Percentiles rank a stretch among this genome's conserved stretches.
Evolutionary conservation across 1,140 invertebrate species (phyloP).

Genomic region (Diprion similis): DNA sequence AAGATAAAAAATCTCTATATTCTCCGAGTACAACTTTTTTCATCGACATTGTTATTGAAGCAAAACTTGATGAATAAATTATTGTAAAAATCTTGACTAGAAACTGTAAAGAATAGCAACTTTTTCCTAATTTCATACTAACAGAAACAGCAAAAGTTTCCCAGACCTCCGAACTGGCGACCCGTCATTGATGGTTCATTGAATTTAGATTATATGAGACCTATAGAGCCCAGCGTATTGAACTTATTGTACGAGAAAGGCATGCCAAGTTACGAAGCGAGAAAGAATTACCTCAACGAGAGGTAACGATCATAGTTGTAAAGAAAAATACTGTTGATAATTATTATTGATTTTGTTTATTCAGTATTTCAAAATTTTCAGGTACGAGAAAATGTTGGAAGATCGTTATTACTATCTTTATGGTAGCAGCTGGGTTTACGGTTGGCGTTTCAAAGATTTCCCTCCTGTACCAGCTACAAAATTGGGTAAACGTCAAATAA

Average conservation of each 20-base stretch:
- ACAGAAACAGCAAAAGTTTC: not conserved
- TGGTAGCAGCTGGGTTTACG: constrained; percentile 48
- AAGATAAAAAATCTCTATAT: too few species aligned
- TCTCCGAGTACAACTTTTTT: too few species aligned
- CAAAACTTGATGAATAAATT: too few species aligned
- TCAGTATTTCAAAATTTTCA: constrained; percentile 20
- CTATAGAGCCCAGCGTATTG: constrained; percentile 34
- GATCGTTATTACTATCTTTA: constrained; percentile 48
- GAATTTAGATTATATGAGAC: constrained; percentile 38
- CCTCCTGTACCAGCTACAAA: constrained; percentile 25
- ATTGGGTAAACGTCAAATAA: constrained; percentile 31
- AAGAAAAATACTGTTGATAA: constrained; percentile 10
- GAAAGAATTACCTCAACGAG: constrained; percentile 41
- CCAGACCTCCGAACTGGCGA: constrained; percentile 33
- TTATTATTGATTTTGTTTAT: not conserved
- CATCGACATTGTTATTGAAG: too few species aligned
- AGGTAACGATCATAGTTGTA: constrained; percentile 33
- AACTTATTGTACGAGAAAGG: constrained; percentile 39
- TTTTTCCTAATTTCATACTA: too few species aligned
- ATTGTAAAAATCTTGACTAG: too few species aligned
- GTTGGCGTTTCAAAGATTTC: constrained; percentile 49
- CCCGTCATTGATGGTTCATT: constrained; percentile 24
- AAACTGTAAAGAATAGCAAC: too few species aligned
- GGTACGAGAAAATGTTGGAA: constrained; percentile 44
- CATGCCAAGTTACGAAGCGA: constrained; percentile 35